Percentiles rank a stretch among this genome's conserved stretches.
Evolutionary conservation across 2,888 invertebrate genomes (phyloP).

Genomic region (Copidosoma aretas): DNA sequence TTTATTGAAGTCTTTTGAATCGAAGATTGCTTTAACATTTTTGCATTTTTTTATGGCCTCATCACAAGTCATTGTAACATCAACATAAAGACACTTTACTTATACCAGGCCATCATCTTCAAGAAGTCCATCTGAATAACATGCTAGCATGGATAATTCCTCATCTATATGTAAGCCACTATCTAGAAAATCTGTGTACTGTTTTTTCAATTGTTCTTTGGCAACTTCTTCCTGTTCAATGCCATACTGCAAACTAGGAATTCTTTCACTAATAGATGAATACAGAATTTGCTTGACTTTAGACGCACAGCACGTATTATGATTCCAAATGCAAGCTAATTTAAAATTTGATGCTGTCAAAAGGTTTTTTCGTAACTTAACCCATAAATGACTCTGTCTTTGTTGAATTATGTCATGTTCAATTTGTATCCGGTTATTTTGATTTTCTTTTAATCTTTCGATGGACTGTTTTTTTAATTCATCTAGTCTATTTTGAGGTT

Average conservation of each 20-base stretch:
- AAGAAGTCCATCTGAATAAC: conserved; percentile 41
- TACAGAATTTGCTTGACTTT: conserved; percentile 37
- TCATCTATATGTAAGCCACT: conserved; percentile 40
- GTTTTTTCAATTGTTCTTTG: conserved; percentile 7
- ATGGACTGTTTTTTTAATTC: neutral
- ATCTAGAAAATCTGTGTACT: conserved; percentile 17
- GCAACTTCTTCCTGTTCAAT: conserved; percentile 38
- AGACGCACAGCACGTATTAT: conserved; percentile 35
- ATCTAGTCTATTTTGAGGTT: conserved; percentile 29
- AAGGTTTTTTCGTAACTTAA: conserved; percentile 26
- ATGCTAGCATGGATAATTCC: conserved; percentile 29
- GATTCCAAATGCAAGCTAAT: conserved; percentile 22
- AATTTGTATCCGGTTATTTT: conserved; percentile 19
- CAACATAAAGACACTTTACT: conserved; percentile 35
- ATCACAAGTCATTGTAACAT: conserved; percentile 7
- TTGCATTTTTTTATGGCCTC: conserved; percentile 23
- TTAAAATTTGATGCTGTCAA: conserved; percentile 43
- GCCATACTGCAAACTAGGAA: conserved; percentile 26
- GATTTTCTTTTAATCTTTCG: neutral
- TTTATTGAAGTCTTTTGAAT: neutral
- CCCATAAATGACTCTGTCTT: conserved; percentile 31
- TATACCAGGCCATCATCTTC: conserved; percentile 40
- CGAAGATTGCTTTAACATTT: neutral
- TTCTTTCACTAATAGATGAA: conserved; percentile 3
- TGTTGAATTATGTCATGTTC: conserved; percentile 36